Evolutionary conservation across 1,140 invertebrate genomes (phyloP).

Genomic region (Brachionus rotundiformis): DNA sequence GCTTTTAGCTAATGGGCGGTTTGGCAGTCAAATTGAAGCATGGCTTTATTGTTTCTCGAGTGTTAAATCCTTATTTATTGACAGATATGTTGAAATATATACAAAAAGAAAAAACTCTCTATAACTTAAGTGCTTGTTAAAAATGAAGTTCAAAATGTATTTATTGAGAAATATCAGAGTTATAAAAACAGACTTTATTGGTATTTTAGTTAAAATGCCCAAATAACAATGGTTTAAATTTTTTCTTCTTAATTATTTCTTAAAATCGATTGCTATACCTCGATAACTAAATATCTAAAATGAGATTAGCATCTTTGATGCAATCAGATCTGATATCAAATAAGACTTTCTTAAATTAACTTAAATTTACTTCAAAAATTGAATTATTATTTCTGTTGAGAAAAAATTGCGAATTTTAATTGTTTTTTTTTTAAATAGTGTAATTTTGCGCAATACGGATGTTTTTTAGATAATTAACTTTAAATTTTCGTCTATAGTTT

Average conservation of each 20-base stretch:
- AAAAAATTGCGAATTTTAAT: not conserved
- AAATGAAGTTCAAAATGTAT: not conserved
- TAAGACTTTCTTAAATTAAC: not conserved
- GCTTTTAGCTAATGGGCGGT: not conserved
- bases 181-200: not conserved
- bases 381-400: not conserved
- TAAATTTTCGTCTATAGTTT: not conserved
- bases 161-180: not conserved
- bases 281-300: not conserved
- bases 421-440: too few species aligned
- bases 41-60: not conserved
- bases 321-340: not conserved
- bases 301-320: not conserved
- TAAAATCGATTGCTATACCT: not conserved
- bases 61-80: not conserved
- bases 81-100: not conserved
- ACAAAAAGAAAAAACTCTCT: not conserved
- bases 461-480: too few species aligned
- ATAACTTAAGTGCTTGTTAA: not conserved
- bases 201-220: not conserved
- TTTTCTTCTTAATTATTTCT: not conserved
- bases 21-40: not conserved
- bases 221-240: not conserved
- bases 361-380: not conserved
- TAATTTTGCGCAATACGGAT: too few species aligned